Base-by-base conservation (phyloP, 1,140 invertebrate species). In the Caenorhabditis brenneri region DNA sequence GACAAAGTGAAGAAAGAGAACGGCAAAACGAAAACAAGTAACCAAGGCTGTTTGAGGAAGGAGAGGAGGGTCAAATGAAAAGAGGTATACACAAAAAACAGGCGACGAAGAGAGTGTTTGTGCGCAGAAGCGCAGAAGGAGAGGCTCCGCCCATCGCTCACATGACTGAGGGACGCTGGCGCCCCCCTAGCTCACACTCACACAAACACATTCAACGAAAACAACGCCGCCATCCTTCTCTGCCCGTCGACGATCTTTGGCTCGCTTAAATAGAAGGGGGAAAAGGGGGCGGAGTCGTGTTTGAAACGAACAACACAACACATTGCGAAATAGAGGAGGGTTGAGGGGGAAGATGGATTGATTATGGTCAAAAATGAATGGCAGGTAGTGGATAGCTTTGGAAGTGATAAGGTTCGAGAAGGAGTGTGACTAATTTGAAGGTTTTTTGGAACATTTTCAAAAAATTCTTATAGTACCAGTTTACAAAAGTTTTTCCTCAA, bases 151-250 rank as follows among this genome's bases (percentile, higher is more conserved):
- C n/a, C n/a, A 12, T 29, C 31, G 19, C 31, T 65, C 60, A 65
- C 60, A 65, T 65, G 60, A 65, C 31, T 15, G 42, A 46, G 42
- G 16, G 42, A 46, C 42, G 42, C 9, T 12, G 42, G 16, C 9
- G 55, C 22, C 19, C 31, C 16, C 12, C 29, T 15, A 33, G 22
- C 31, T n/a, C 24, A 19, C 15, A n/a, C 48, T 5, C 24, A 27
- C 27, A 46, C 33, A 74, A 74, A 74, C 65, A 74, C 65, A 74
- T 74, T 74, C 65, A 74, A 74, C 65, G 65, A 74, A 65, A 74
- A 74, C 65, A 74, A 74, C 19, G 33, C 31, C 16, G 6, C 4
- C 12, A 65, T n/a, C n/a, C n/a, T n/a, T n/a, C n/a, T n/a, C n/a
- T n/a, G n/a, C n/a, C n/a, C n/a, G n/a, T n/a, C 16, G 81, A 53